Conservation (phyloP, 2,888 invertebrate genomes). For the Sarcophaga rosellei region DNA sequence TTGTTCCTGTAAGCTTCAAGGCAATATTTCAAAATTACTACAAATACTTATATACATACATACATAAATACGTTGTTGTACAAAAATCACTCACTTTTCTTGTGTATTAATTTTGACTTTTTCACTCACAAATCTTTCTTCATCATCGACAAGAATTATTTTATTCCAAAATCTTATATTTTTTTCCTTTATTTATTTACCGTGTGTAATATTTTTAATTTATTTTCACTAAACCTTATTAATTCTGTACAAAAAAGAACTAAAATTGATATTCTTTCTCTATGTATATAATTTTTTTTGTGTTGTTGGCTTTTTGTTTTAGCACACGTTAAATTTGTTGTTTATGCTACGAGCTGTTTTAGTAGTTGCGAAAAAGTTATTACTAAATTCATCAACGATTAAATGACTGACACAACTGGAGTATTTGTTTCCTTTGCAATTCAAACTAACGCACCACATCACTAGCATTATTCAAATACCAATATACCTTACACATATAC, state of each 20-base stretch:
- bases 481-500: neutral
- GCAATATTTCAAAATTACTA: constrained; percentile 51
- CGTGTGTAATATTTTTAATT: neutral
- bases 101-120: constrained; percentile 34
- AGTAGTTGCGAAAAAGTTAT: constrained; percentile 65
- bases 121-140: neutral
- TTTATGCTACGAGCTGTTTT: constrained; percentile 46
- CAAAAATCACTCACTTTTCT: constrained; percentile 49
- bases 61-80: neutral
- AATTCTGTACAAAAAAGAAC: constrained; percentile 19
- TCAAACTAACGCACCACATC: constrained; percentile 53
- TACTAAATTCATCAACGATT: constrained; percentile 65
- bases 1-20: constrained; percentile 55
- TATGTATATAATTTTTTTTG: constrained; percentile 30
- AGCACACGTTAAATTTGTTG: constrained; percentile 44
- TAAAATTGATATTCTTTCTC: neutral
- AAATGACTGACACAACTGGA: constrained; percentile 62
- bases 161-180: neutral
- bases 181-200: neutral
- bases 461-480: neutral
- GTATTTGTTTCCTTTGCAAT: constrained; percentile 56
- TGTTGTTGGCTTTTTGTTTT: constrained; percentile 28
- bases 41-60: constrained; percentile 1
- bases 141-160: neutral
- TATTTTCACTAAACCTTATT: constrained; percentile 1